Percentiles rank a stretch among this genome's conserved stretches.
Conservation (phyloP, 2,888 invertebrate species). For the Cerceris ruficornis region DNA sequence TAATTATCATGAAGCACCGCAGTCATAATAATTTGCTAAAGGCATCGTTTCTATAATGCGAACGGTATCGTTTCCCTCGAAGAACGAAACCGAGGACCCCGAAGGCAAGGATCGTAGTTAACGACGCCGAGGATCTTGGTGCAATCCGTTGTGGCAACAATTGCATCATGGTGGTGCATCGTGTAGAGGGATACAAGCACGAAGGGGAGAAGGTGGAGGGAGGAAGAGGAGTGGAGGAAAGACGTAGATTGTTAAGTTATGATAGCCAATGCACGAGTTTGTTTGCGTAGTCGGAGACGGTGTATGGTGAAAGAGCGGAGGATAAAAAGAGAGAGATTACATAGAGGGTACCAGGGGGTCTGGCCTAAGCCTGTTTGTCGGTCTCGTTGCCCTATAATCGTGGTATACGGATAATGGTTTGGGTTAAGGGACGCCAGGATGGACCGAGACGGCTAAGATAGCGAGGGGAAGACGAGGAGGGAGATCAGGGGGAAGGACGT, state of each 20-base stretch:
- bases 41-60: slow-evolving; percentile 23
- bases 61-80: slow-evolving; percentile 30
- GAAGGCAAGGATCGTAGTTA: slow-evolving; percentile 22
- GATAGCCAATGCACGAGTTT: slow-evolving; percentile 51
- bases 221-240: slow-evolving; percentile 6
- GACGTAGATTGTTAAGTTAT: slow-evolving; percentile 46
- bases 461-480: slow-evolving; percentile 29
- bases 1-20: slow-evolving; percentile 32
- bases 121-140: slow-evolving; percentile 15
- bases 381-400: slow-evolving; percentile 76
- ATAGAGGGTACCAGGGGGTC: slow-evolving; percentile 67
- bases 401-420: slow-evolving; percentile 71
- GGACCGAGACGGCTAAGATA: slow-evolving; percentile 24
- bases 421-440: slow-evolving; percentile 65
- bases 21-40: slow-evolving; percentile 33
- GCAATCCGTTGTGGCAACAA: slow-evolving; percentile 41
- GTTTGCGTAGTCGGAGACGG: slow-evolving; percentile 62
- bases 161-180: slow-evolving; percentile 3
- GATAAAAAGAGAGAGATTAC: slow-evolving; percentile 17
- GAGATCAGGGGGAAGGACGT: slow-evolving; percentile 46
- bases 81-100: slow-evolving; percentile 34
- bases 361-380: slow-evolving; percentile 72
- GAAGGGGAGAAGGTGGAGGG: background rate
- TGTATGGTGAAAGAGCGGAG: slow-evolving; percentile 22
- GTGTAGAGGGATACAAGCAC: slow-evolving; percentile 22